Base-by-base conservation (phyloP, 2,888 invertebrate species). In the Tachina grossa region DNA sequence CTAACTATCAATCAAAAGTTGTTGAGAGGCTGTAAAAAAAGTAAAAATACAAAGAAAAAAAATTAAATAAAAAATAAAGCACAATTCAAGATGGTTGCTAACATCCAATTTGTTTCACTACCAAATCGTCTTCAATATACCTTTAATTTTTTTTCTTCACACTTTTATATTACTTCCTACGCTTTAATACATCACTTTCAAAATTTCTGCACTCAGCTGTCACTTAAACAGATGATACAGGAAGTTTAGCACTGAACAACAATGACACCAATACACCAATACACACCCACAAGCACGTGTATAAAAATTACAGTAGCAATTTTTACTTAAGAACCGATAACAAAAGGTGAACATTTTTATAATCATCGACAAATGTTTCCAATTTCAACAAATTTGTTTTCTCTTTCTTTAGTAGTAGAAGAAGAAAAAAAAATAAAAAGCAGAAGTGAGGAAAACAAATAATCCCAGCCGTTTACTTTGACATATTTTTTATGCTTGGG, bases 211-310 rank as follows among this genome's bases (percentile, higher is more conserved):
- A 72, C 82, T 69, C 57, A 71, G 75, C 78, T 85, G 85, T 79
- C 83, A 75, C 57, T 85, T 83, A 83, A 85, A 85, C 66, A 83
- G 83, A 85, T 85, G 85, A 85, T 85, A 71, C 85, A 75, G 79
- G 75, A 79, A 83, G 59, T 79, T 81, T 43, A 74, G 49, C 19
- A 69, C 63, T 22, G 43, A 39, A 72, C 63, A 71, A 49, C 63
- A 63, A 61, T 39, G 45, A 53, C 53, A 79, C 19, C 31, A 10
- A 49, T 19, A 39, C 11, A 39, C 55, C 9, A n/a, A 43, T 43
- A 57, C 22, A 47, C 13, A 22, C 57, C 2, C 41, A 66, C 45
- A 63, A 19, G 9, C 8, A 51, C 1, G 14, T 13, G 19, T 10
- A 53, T 11, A 39, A 31, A 31, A 31, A 31, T 31, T 31, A 31